Conservation (phyloP, 2,797 vertebrate species). For the Danionella dracula region DNA sequence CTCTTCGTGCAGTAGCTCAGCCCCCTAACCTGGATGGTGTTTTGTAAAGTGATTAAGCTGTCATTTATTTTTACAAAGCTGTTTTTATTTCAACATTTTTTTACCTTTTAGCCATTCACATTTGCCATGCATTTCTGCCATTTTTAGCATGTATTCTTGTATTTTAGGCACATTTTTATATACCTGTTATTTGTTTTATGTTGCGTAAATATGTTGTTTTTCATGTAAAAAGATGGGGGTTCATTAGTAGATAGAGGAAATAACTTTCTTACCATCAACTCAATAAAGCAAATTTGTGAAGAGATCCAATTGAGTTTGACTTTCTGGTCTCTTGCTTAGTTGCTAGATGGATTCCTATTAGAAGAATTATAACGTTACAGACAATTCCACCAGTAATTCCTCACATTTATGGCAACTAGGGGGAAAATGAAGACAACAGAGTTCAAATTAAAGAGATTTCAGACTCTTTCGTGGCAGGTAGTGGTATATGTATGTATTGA, state of each 20-base stretch:
- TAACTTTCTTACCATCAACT: neutral
- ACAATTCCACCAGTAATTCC: too few species aligned
- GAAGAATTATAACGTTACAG: too few species aligned
- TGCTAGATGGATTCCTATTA: neutral
- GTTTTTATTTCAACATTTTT: conserved; percentile 45
- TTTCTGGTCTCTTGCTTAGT: neutral
- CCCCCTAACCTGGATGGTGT: conserved; percentile 8
- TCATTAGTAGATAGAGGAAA: conserved; percentile 34
- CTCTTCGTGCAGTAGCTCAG: neutral
- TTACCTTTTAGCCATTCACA: neutral
- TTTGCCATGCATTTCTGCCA: neutral
- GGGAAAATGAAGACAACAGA: too few species aligned
- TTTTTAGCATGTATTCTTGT: conserved; percentile 24
- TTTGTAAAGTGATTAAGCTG: conserved; percentile 37
- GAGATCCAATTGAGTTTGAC: too few species aligned
- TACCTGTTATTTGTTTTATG: conserved; percentile 35
- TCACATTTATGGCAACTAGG: too few species aligned
- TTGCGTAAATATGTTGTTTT: conserved; percentile 37
- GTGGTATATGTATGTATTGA: too few species aligned
- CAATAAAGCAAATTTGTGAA: conserved; percentile 35
- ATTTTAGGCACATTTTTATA: conserved; percentile 38
- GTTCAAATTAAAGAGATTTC: too few species aligned
- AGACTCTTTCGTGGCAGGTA: too few species aligned
- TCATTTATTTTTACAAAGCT: conserved; percentile 53
- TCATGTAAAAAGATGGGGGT: conserved; percentile 39